Conservation (phyloP, 2,888 invertebrate genomes). For the Sinodicranocentrus sp. region DNA sequence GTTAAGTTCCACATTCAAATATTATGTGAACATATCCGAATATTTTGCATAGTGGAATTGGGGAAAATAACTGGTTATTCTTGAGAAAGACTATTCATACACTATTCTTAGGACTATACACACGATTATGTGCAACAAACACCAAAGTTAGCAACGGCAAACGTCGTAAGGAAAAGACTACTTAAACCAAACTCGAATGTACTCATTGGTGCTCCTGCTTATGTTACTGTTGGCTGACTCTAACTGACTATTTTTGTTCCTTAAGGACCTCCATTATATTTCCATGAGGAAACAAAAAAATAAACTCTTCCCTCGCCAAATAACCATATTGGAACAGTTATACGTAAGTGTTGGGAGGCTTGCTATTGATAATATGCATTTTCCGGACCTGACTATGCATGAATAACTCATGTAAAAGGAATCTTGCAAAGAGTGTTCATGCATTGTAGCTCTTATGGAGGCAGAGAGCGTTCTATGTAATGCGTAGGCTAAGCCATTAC, state of each 20-base stretch:
- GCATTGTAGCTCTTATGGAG: neutral
- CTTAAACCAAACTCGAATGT: no score
- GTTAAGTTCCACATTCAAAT: no score
- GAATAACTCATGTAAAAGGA: neutral
- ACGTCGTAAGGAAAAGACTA: no score
- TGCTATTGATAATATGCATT: neutral
- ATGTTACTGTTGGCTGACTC: neutral
- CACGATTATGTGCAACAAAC: no score
- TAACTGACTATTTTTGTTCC: slow-evolving; percentile 27
- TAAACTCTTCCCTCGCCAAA: neutral
- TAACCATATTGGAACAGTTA: no score
- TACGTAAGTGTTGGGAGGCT: neutral
- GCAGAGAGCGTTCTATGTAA: neutral
- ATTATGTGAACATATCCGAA: no score
- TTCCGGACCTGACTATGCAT: slow-evolving; percentile 8
- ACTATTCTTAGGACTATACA: no score
- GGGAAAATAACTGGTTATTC: no score
- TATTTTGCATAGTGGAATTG: no score
- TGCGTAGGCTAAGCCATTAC: neutral
- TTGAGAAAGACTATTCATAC: no score
- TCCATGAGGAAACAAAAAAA: neutral
- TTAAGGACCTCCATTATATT: slow-evolving; percentile 51
- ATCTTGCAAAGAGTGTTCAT: neutral
- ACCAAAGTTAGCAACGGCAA: no score
- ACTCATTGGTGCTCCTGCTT: no score